Evolutionary conservation across 1,140 invertebrate species (phyloP), one percentile per base, ranked within the genome.

Genomic region (Nephotettix cincticeps): DNA sequence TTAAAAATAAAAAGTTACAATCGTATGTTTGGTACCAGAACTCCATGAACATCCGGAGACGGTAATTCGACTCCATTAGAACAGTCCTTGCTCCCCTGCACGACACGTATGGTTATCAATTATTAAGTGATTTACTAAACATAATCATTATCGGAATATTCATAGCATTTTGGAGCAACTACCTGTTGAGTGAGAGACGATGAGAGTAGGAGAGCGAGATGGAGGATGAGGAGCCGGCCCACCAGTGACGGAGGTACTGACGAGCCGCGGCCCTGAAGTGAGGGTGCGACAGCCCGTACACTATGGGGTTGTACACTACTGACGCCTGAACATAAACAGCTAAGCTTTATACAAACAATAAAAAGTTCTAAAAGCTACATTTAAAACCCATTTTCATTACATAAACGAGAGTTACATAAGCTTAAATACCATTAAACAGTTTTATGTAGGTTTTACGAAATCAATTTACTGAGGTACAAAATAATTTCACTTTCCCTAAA

Each of bases 281-380:
- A 1, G 80, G 80, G 54, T 81, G 80, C 9, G 80, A 84, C 67
- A 83, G 76, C 1, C 80, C 82, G 73, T 84, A 84, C 17, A 84
- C 80, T 29, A 83, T 80, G 0, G 83, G 83, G 66, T 84, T 84
- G 77, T 83, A 83, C 30, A 83, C 79, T 4, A 83, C 81, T 0
- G 79, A 79, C 2, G 78, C 78, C 80, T 77, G 73, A 61, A 69
- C 23, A 43, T 13, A 28, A 25, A n/a, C n/a, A n/a, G n/a, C n/a
- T n/a, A n/a, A n/a, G n/a, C n/a, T n/a, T n/a, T n/a, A n/a, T n/a
- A n/a, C n/a, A n/a, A n/a, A n/a, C n/a, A n/a, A n/a, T n/a, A n/a
- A n/a, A n/a, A n/a, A n/a, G n/a, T n/a, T n/a, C n/a, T n/a, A n/a
- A n/a, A n/a, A n/a, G n/a, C n/a, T n/a, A n/a, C n/a, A n/a, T n/a